Base-by-base conservation (phyloP, 2,888 invertebrate genomes). In the Plagodis pulveraria region DNA sequence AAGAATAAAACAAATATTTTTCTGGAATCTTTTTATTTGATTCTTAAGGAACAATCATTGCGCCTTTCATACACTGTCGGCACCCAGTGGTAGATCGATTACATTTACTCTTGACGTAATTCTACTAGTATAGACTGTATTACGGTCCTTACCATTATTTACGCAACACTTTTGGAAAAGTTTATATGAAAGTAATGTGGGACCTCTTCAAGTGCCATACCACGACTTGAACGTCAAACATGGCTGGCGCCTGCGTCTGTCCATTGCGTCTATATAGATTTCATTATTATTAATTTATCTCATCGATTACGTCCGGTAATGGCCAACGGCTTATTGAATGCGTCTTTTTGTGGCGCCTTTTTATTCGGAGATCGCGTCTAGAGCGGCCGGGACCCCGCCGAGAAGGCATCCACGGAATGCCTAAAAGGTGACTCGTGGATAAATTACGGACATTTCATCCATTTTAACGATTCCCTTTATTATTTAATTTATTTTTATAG, bases 401-500 rank as follows among this genome's bases (percentile, higher is more conserved):
- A 76, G 91, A 78, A 76, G 91, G 91, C 85, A 92, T 91, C 88
- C 84, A 82, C 83, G 91, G 91, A 89, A 92, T 92, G 89, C 87
- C 83, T 85, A 87, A 91, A 90, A 92, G 92, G 92, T 92, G 92
- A 91, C 91, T 91, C 86, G 85, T 83, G 91, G 89, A 92, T 92
- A 92, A 91, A 92, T 92, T 91, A 92, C 91, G 81, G 78, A 86
- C 88, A 91, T 92, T 91, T 92, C 89, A 89, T 90, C 86, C 86
- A 88, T 92, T 92, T 92, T 92, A 92, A 92, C 90, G 92, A 92
- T 90, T 86, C 89, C 84, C 86, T 90, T 91, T 91, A 92, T 91
- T 91, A 89, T 91, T 91, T 91, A 91, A 92, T 91, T 91, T 92
- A 91, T 91, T 91, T 89, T 87, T 89, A 91, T 91, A 81, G 88